Evolutionary conservation across 1,140 invertebrate species (phyloP).

Genomic region (Gonioctena quinquepunctata): DNA sequence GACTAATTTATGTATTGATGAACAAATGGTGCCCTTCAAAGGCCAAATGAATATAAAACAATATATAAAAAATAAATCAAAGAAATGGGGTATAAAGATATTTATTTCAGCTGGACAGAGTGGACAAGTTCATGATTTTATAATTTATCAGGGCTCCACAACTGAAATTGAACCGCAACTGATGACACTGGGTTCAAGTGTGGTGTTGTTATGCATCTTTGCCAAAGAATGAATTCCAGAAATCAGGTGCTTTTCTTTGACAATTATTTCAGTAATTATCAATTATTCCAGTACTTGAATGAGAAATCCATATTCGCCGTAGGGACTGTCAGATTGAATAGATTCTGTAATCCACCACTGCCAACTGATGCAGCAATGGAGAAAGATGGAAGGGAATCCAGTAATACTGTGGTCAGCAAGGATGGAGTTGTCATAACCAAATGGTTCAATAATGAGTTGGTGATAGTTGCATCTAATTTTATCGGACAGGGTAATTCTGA

Average conservation of each 20-base stretch:
- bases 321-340: not conserved
- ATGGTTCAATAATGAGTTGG: not conserved
- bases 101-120: not conserved
- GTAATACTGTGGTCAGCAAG: not conserved
- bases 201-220: too few relatives aligned
- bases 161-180: not conserved
- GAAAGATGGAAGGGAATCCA: not conserved
- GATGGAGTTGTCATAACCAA: not conserved
- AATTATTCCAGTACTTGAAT: not conserved
- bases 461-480: not conserved
- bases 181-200: not conserved
- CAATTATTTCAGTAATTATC: not conserved
- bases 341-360: not conserved
- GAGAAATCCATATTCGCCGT: not conserved
- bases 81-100: not conserved
- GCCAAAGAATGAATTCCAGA: not conserved
- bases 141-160: conserved; percentile 16
- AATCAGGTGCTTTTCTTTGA: not conserved
- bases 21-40: conserved; percentile 1
- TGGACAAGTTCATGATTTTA: conserved; percentile 9
- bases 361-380: not conserved
- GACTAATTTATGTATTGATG: not conserved
- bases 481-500: too few relatives aligned
- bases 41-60: not conserved
- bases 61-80: not conserved